Evolutionary conservation across 2,797 vertebrate genomes (phyloP).

Genomic region (Coregonus suidteri): DNA sequence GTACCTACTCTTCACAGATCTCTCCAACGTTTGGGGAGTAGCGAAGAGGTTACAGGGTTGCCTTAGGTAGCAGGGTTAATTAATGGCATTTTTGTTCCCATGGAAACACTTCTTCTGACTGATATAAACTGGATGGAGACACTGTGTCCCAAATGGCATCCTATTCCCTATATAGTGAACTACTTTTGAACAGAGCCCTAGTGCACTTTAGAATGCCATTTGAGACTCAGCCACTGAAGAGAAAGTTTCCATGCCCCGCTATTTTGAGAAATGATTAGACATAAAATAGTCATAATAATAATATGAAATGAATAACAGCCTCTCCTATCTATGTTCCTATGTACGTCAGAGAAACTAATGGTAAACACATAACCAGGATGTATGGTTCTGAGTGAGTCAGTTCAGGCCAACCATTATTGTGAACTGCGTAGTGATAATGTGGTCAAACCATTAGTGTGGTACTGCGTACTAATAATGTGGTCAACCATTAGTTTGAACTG

Average conservation of each 20-base stretch:
- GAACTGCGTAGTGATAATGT: no score
- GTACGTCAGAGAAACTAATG: neutral
- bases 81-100: slow-evolving; percentile 4
- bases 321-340: neutral
- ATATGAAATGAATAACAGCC: neutral
- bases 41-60: neutral
- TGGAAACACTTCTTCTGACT: neutral
- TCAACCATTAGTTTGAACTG: neutral
- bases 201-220: neutral
- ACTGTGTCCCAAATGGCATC: neutral
- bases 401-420: neutral
- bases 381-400: neutral
- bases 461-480: no score
- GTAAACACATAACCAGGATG: neutral
- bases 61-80: neutral
- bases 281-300: no score
- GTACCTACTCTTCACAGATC: neutral
- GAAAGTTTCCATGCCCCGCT: neutral
- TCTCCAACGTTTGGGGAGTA: neutral
- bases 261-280: neutral
- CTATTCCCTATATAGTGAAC: neutral
- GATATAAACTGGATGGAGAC: neutral
- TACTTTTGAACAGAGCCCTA: neutral
- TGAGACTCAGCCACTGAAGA: neutral
- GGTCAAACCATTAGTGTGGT: neutral